A percentile compares a stretch with the other conserved stretches of the same genome.
Conservation (phyloP, 2,888 invertebrate species). For the Chloroclysta siterata region DNA sequence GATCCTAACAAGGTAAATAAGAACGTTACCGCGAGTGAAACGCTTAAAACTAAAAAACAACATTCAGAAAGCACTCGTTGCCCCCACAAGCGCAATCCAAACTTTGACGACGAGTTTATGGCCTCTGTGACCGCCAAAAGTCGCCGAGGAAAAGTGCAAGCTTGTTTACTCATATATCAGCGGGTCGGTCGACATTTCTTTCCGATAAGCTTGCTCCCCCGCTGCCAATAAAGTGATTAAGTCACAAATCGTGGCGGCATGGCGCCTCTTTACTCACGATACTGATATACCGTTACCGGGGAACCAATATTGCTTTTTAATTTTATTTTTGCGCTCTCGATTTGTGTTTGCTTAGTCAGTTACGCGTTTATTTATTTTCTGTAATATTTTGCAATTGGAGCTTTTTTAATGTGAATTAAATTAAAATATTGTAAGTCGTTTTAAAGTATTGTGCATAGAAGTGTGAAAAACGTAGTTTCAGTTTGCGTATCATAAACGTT, state of each 20-base stretch:
- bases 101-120: conserved; percentile 77
- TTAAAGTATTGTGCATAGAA: no score
- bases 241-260: conserved; percentile 80
- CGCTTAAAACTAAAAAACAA: conserved; percentile 60
- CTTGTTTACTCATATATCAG: conserved; percentile 83
- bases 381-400: not conserved
- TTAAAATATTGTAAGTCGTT: no score
- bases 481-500: no score
- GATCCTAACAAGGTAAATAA: conserved; percentile 72
- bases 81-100: conserved; percentile 72
- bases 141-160: conserved; percentile 79
- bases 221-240: conserved; percentile 85
- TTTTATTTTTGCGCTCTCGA: conserved; percentile 27
- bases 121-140: conserved; percentile 80
- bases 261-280: conserved; percentile 54
- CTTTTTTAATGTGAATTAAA: not conserved
- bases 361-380: conserved; percentile 11
- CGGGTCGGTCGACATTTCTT: conserved; percentile 73
- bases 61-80: conserved; percentile 56
- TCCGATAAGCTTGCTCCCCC: conserved; percentile 79
- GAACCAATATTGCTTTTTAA: conserved; percentile 38
- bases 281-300: conserved; percentile 53
- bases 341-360: conserved; percentile 17
- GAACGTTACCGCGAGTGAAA: conserved; percentile 48
- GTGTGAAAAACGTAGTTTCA: no score